Percentiles rank a stretch among this genome's conserved stretches.
Conservation (phyloP, 53 echinoderm and acorn worm species). For the Antedon mediterranea region DNA sequence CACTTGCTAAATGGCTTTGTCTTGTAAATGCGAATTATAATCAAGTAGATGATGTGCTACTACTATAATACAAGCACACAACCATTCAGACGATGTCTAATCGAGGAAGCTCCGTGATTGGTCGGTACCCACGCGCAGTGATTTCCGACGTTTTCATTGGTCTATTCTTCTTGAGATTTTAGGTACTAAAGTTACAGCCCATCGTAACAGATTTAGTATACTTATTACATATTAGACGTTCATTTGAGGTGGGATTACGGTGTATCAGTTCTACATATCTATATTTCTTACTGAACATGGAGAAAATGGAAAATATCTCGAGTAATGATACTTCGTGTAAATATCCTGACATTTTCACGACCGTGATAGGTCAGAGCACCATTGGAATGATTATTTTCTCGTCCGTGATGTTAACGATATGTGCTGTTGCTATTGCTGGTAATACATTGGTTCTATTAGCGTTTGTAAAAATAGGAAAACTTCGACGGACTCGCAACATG, state of each 20-base stretch:
- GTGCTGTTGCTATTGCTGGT: background rate
- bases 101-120: background rate
- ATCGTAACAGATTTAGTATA: background rate
- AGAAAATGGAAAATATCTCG: background rate
- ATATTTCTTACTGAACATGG: background rate
- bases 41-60: background rate
- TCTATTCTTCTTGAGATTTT: background rate
- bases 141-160: background rate
- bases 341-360: background rate
- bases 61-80: too few species aligned
- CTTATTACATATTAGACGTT: background rate
- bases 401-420: background rate
- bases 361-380: background rate
- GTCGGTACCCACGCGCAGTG: background rate
- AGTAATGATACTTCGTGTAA: background rate
- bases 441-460: background rate
- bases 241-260: too few species aligned
- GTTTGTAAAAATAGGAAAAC: background rate
- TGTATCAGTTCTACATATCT: too few species aligned
- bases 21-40: background rate
- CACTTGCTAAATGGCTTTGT: background rate
- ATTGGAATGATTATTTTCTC: background rate
- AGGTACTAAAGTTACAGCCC: background rate
- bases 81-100: too few species aligned
- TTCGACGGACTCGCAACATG: background rate